Base-by-base conservation (phyloP, 2,113 vertebrate species). In the Prolemur simus region DNA sequence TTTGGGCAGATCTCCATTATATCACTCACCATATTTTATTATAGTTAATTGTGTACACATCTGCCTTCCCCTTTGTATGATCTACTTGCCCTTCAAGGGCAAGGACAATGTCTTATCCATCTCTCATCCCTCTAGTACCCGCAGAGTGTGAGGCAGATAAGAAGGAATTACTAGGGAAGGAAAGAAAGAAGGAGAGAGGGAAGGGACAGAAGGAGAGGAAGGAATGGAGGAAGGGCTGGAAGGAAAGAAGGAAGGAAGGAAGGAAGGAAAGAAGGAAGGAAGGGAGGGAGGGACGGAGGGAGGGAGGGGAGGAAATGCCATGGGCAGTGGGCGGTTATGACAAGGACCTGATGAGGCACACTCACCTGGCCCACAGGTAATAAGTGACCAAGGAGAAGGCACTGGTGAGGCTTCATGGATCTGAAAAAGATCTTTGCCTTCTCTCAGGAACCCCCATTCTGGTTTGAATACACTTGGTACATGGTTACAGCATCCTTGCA, bases 41-140 rank as follows among this genome's bases (percentile, higher is more conserved):
- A 91, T 84, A 96, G 93, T 92, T 95, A 96, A 93, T 97, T 96
- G 95, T 96, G 95, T 97, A 94, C 93, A 94, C 90, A 95, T 93
- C 87, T 93, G 95, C 91, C 84, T 95, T 97, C 91, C 73, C 47
- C 85, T 39, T 76, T 23, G 42, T 39, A 84, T 54, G 81, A 90
- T 92, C 87, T 54, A 66, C 95, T 92, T 95, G 88, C 82, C 95
- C 91, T 97, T 96, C 92, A 96, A 97, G 95, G 93, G 63, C 95
- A 97, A 95, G 60, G 93, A 91, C 94, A 93, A 39, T 71, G 73
- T 89, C 95, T 80, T 93, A 80, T 47, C 56, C 77, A 96, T 89
- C 91, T 87, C 87, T 97, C 96, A 97, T 94, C 71, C 82, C 82
- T 96, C 85, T 73, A 54, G 87, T 84, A 87, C 42, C 74, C 95